Conservation (phyloP, 2,113 vertebrate genomes). For the Festucalex cinctus region DNA sequence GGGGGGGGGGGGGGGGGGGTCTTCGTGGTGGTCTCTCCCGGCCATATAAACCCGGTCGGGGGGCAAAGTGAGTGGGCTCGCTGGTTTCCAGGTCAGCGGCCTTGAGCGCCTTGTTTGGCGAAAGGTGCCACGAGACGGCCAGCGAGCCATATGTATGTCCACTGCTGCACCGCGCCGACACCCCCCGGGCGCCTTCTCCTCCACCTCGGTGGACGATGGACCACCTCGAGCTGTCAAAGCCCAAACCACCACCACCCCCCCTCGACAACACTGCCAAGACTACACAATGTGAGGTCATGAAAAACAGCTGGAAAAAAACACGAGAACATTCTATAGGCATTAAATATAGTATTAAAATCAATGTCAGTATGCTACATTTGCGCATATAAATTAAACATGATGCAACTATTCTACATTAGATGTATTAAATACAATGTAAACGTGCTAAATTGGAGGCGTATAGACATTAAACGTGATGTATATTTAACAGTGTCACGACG, state of each 20-base stretch:
- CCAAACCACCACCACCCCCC: neutral
- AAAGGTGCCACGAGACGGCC: slow-evolving; percentile 66
- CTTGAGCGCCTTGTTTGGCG: slow-evolving; percentile 74
- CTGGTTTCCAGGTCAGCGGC: slow-evolving; percentile 75
- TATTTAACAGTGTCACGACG: too few relatives aligned
- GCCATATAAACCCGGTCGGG: slow-evolving; percentile 56
- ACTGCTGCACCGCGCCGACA: neutral
- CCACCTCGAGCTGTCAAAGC: neutral
- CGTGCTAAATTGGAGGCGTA: too few relatives aligned
- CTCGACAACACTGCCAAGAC: neutral
- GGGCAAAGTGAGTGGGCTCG: slow-evolving; percentile 63
- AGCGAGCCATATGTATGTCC: slow-evolving; percentile 22
- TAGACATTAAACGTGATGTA: too few relatives aligned
- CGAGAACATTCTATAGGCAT: neutral
- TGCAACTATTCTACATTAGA: neutral
- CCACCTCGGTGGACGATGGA: slow-evolving; percentile 24
- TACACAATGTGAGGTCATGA: neutral
- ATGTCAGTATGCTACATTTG: too few relatives aligned
- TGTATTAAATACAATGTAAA: too few relatives aligned
- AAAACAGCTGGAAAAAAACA: neutral
- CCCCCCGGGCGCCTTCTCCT: neutral
- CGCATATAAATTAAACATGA: neutral
- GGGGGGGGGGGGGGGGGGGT: neutral
- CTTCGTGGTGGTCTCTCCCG: slow-evolving; percentile 35
- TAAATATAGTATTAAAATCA: neutral